phyloP scores from a whole-genome alignment of 2,888 invertebrate genomes.

The Bombyx huttoni region DNA sequence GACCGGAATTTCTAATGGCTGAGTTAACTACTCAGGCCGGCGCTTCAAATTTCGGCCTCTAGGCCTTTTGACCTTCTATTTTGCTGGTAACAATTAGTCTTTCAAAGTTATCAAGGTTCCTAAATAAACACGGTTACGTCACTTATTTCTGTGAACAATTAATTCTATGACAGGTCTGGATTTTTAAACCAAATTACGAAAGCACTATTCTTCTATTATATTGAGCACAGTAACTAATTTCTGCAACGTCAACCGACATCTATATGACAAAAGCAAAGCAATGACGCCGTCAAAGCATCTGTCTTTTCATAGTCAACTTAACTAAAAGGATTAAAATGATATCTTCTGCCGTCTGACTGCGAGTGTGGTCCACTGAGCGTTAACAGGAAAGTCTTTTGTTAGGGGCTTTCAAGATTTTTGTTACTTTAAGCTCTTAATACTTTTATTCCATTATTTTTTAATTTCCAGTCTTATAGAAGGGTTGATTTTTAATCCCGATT shows the following conservation, averaged over 20 bases:
- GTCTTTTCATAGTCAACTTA: constrained; percentile 71
- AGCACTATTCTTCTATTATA: background rate
- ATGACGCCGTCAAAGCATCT: constrained; percentile 54
- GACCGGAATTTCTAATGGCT: no score
- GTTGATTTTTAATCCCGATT: constrained; percentile 60
- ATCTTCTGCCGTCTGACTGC: constrained; percentile 66
- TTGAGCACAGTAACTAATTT: constrained; percentile 22
- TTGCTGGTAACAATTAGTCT: no score
- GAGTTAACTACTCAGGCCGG: no score
- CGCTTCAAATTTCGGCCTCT: no score
- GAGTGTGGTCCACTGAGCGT: constrained; percentile 67
- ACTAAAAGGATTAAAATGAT: constrained; percentile 73
- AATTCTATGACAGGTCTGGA: no score
- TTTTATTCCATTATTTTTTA: constrained; percentile 68
- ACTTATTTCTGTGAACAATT: no score
- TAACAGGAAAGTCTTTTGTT: constrained; percentile 62
- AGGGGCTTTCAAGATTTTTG: constrained; percentile 39
- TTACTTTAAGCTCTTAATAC: constrained; percentile 70
- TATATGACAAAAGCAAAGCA: constrained; percentile 56
- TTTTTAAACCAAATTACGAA: background rate
- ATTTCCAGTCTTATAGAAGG: constrained; percentile 64
- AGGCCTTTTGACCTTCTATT: no score
- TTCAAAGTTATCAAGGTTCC: no score
- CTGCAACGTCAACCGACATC: constrained; percentile 35
- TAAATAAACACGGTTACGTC: no score